Conservation (phyloP, 1,140 invertebrate species). For the Drosophila gunungcola region DNA sequence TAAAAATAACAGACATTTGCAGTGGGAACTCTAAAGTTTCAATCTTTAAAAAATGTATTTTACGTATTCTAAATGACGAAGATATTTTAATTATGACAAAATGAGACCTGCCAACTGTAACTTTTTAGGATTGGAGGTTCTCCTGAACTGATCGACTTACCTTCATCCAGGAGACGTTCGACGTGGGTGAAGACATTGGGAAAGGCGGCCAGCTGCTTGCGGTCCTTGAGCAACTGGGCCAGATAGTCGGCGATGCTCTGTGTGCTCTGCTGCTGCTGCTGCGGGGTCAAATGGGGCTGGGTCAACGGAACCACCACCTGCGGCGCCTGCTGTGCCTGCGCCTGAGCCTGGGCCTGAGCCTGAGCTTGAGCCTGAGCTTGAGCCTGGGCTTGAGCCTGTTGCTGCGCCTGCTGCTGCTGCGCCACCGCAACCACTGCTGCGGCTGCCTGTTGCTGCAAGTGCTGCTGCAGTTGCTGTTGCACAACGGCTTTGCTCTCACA, state of each 20-base stretch:
- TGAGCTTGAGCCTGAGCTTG: slow-evolving; percentile 60
- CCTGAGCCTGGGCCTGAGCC: slow-evolving; percentile 51
- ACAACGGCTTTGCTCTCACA: slow-evolving; percentile 88
- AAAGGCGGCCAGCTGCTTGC: slow-evolving; percentile 99
- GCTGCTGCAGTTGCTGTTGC: slow-evolving; percentile 76
- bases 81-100: background rate
- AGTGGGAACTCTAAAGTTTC: background rate
- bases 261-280: slow-evolving; percentile 89
- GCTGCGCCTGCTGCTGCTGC: slow-evolving; percentile 64
- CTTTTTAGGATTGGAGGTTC: background rate
- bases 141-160: slow-evolving; percentile 86
- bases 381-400: slow-evolving; percentile 49
- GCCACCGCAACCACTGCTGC: slow-evolving; percentile 59
- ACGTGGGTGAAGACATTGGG: slow-evolving; percentile 99
- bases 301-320: slow-evolving; percentile 66
- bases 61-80: background rate
- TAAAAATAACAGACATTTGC: background rate
- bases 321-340: slow-evolving; percentile 56
- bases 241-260: slow-evolving; percentile 99
- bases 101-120: background rate
- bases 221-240: slow-evolving; percentile 99
- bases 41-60: background rate
- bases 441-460: slow-evolving; percentile 62
- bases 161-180: slow-evolving; percentile 99
- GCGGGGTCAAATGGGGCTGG: slow-evolving; percentile 86